phyloP scores from a whole-genome alignment of 2,113 vertebrate species.

The Planiliza haematocheilus region DNA sequence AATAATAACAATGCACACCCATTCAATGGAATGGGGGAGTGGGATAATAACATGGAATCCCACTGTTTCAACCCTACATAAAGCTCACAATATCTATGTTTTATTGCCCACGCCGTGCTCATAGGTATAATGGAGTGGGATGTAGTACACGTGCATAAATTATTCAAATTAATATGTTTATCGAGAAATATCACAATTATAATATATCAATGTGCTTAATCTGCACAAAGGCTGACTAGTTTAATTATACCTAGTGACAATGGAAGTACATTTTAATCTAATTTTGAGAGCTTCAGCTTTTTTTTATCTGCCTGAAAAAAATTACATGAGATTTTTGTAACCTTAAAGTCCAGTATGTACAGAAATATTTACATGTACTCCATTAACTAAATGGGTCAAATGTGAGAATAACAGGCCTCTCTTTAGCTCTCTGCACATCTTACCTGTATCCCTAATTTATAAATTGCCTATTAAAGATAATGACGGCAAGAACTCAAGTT shows the following conservation, averaged over 20 bases:
- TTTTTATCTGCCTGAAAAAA: slow-evolving; percentile 26
- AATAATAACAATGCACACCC: slow-evolving; percentile 92
- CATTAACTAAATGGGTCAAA: slow-evolving; percentile 31
- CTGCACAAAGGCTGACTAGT: slow-evolving; percentile 70
- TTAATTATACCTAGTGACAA: slow-evolving; percentile 56
- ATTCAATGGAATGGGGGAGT: slow-evolving; percentile 90
- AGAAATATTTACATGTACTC: neutral
- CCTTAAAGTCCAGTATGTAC: neutral
- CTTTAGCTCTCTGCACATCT: slow-evolving; percentile 5
- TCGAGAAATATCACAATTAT: slow-evolving; percentile 72
- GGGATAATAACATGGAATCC: slow-evolving; percentile 92
- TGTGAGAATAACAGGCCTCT: slow-evolving; percentile 24
- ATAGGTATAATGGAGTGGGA: slow-evolving; percentile 80
- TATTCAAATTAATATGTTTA: slow-evolving; percentile 83
- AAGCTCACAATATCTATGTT: slow-evolving; percentile 83
- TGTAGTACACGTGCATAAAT: slow-evolving; percentile 79
- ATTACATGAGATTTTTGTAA: slow-evolving; percentile 1
- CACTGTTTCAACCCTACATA: slow-evolving; percentile 84
- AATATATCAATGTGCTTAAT: slow-evolving; percentile 78
- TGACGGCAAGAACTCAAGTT: slow-evolving; percentile 55
- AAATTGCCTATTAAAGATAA: slow-evolving; percentile 63
- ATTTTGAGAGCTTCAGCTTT: slow-evolving; percentile 25
- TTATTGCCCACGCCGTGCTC: slow-evolving; percentile 78
- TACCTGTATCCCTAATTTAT: slow-evolving; percentile 47
- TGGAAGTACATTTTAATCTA: slow-evolving; percentile 33